Evolutionary conservation across 2,113 vertebrate genomes (phyloP).

Genomic region (Sinocyclocheilus grahami): DNA sequence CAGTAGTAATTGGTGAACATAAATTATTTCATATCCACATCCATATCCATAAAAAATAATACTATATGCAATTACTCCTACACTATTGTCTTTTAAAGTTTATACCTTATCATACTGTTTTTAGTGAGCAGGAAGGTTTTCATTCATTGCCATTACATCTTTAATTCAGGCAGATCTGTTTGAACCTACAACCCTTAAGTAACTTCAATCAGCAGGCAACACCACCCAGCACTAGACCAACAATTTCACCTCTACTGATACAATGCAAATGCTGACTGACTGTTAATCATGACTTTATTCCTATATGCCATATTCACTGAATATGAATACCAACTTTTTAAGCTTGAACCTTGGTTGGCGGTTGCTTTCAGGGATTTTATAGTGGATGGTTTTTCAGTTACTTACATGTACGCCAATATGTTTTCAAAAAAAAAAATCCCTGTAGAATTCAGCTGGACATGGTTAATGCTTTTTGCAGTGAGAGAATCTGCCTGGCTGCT

Average conservation of each 20-base stretch:
- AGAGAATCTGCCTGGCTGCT: neutral
- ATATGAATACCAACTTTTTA: neutral
- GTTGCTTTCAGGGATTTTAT: neutral
- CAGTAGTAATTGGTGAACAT: neutral
- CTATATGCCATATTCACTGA: neutral
- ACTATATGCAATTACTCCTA: neutral
- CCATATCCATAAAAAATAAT: neutral
- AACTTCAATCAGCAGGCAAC: neutral
- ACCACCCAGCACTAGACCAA: neutral
- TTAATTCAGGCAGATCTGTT: neutral
- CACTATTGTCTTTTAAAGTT: too few relatives aligned
- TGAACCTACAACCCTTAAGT: neutral
- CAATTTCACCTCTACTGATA: neutral
- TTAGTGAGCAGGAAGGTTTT: neutral
- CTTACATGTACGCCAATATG: neutral
- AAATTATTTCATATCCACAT: neutral
- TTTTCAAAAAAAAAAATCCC: neutral
- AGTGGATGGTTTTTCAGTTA: neutral
- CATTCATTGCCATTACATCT: neutral
- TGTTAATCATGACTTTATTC: neutral
- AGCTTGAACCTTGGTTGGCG: neutral
- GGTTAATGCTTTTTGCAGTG: slow-evolving; percentile 9
- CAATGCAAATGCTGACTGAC: neutral
- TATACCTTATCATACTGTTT: neutral
- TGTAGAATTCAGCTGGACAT: neutral